phyloP scores from a whole-genome alignment of 2,113 vertebrate species.

The Oceanodroma tethys region DNA sequence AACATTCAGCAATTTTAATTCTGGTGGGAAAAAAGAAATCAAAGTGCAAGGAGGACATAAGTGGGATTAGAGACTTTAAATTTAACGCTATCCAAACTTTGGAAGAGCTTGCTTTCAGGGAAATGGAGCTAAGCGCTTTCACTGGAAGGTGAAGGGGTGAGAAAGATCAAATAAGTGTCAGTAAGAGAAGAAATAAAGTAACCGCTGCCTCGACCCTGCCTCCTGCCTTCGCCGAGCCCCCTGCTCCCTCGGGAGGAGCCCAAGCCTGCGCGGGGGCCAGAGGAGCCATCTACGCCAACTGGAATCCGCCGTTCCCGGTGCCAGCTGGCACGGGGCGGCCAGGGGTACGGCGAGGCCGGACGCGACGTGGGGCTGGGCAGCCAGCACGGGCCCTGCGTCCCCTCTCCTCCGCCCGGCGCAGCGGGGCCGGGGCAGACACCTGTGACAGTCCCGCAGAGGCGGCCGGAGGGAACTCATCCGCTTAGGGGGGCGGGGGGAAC shows the following conservation, averaged over 20 bases:
- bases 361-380: background rate
- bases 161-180: background rate
- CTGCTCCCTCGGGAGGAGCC: background rate
- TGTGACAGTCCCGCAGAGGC: background rate
- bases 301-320: background rate
- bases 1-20: background rate
- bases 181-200: background rate
- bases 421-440: background rate
- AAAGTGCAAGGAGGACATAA: rapidly evolving
- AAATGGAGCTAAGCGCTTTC: background rate
- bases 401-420: background rate
- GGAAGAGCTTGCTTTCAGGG: background rate
- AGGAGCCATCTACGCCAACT: background rate
- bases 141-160: background rate
- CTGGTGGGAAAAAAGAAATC: background rate
- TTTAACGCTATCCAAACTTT: rapidly evolving
- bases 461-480: background rate
- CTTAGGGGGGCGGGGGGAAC: too few species aligned
- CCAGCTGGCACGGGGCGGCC: background rate
- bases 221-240: background rate
- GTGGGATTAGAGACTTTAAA: background rate
- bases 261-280: background rate
- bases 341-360: background rate
- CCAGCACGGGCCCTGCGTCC: background rate
- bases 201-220: background rate